Conservation (phyloP, 2,113 vertebrate genomes). For the Xiphorhynchus elegans region DNA sequence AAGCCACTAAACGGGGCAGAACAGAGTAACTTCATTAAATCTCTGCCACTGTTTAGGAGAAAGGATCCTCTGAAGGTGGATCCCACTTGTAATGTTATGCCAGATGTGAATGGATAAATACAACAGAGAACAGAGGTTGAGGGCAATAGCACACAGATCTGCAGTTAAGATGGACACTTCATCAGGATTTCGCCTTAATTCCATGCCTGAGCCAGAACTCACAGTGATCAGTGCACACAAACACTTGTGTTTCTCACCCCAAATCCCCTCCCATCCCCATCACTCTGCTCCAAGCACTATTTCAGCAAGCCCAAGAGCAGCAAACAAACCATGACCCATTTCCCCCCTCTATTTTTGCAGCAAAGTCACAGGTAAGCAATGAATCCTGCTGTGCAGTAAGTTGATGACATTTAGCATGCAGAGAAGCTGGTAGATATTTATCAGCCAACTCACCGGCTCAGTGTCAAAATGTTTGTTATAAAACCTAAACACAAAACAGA, state of each 20-base stretch:
- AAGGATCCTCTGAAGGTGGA: background rate
- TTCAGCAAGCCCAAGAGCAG: background rate
- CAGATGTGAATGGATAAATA: fast-evolving
- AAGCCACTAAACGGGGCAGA: background rate
- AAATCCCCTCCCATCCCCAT: background rate
- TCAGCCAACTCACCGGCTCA: background rate
- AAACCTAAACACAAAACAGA: background rate
- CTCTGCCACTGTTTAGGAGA: background rate
- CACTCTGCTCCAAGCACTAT: background rate
- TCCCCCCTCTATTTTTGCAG: background rate
- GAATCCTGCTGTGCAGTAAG: background rate
- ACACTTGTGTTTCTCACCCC: background rate
- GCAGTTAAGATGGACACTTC: background rate
- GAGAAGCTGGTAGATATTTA: background rate
- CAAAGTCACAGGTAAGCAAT: background rate
- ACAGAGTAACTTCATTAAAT: background rate
- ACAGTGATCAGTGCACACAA: fast-evolving
- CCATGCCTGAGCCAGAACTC: background rate
- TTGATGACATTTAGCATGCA: background rate
- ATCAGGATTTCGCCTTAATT: background rate
- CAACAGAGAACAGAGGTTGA: fast-evolving
- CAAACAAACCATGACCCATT: background rate
- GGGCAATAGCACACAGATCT: fast-evolving
- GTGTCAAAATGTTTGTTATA: constrained; percentile 1
- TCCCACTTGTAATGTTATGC: fast-evolving